phyloP scores from a whole-genome alignment of 2,888 invertebrate genomes.

The Ditylenchus weischeri region DNA sequence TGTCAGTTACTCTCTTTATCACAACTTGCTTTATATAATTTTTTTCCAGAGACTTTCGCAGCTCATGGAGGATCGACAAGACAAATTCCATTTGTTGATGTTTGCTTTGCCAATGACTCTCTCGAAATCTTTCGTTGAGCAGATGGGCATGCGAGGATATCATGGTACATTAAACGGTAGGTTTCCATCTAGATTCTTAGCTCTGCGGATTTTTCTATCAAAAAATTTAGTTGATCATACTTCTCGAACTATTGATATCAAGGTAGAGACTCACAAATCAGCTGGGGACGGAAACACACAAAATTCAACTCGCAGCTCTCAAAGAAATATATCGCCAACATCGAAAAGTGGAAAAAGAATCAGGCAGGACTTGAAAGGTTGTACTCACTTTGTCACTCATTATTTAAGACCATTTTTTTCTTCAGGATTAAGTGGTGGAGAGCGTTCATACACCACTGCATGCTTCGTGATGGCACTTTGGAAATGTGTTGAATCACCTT shows the following conservation, averaged over 20 bases:
- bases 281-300: not conserved
- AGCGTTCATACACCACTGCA: slow-evolving; percentile 83
- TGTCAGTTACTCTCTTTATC: not conserved
- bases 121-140: slow-evolving; percentile 18
- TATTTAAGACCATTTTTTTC: too few species aligned
- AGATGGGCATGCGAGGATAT: slow-evolving; percentile 25
- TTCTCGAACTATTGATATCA: slow-evolving; percentile 11
- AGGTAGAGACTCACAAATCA: slow-evolving; percentile 10
- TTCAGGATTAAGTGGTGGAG: slow-evolving; percentile 81
- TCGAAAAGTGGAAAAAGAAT: slow-evolving; percentile 9
- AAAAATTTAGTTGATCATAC: slow-evolving; percentile 18
- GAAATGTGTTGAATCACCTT: slow-evolving; percentile 86
- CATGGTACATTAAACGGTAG: slow-evolving; percentile 15
- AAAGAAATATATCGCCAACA: too few species aligned
- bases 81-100: slow-evolving; percentile 16
- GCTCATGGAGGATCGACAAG: not conserved
- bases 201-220: too few species aligned
- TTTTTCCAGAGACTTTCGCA: slow-evolving; percentile 7
- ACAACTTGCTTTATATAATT: too few species aligned
- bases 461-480: slow-evolving; percentile 88
- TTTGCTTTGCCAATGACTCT: slow-evolving; percentile 18
- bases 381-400: too few species aligned
- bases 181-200: too few species aligned
- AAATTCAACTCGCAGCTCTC: too few species aligned
- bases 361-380: slow-evolving; percentile 23